Evolutionary conservation across 2,888 invertebrate species (phyloP), one percentile per base, ranked within the genome.

Genomic region (Noctua comes): DNA sequence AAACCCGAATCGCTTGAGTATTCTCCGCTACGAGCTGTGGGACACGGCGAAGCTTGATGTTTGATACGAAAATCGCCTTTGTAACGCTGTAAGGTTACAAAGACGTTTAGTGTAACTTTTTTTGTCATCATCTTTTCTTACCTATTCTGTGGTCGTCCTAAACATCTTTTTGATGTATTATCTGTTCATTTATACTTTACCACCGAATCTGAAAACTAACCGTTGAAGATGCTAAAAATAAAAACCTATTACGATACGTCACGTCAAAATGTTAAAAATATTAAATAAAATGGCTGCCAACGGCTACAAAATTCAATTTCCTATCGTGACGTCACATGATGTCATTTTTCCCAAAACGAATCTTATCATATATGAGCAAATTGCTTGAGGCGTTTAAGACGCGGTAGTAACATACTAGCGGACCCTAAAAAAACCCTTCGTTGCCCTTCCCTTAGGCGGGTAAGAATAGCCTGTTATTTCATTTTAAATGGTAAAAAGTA

Each of bases 311-410:
- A 85, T 84, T 80, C 57, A 84, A 86, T 84, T 80, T 76, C 65
- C 62, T 46, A 43, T 40, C 48, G 51, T 76, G 79, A 76, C 72
- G 62, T 83, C 66, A 72, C 48, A 54, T 11, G 54, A 59, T 83
- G 73, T 68, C 40, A 66, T 76, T 79, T 70, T 72, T 64, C 57
- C 40, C 27, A 66, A 73, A 76, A 79, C 54, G 79, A 84, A 83
- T 79, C 51, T 71, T 64, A 68, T 86, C 70, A 36, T 79, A 51
- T 68, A 62, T 57, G 59, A 59, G 46, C 18, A 80, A 84, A 80
- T 84, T 68, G 84, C 87, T 86, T 18, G 62, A 76, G 87, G 86
- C 84, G 69, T 74, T 83, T 71, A 79, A 69, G 75, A 59, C n/a
- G 54, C 59, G 71, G 68, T 84, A 40, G 80, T 71, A 76, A 80